phyloP scores from a whole-genome alignment of 2,797 vertebrate species.

The Sparus aurata region DNA sequence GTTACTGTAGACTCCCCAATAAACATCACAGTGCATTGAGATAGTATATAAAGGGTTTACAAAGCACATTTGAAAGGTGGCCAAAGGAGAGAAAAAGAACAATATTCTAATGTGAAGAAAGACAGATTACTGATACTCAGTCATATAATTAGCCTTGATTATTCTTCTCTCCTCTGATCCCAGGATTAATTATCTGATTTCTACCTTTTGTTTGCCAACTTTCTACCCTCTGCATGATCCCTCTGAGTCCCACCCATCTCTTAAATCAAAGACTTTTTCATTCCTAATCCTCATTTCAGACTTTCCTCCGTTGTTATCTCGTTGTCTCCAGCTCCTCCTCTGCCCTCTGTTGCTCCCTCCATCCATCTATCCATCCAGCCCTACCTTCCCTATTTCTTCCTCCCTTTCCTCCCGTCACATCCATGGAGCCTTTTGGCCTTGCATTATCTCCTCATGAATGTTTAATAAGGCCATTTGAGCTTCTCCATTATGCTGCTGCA shows the following conservation, averaged over 20 bases:
- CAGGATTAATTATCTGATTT: conserved; percentile 36
- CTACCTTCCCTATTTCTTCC: conserved; percentile 16
- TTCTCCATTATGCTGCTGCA: conserved; percentile 76
- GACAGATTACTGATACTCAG: background rate
- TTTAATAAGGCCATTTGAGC: conserved; percentile 83
- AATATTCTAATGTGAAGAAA: background rate
- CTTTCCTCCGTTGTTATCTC: conserved; percentile 36
- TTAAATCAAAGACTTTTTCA: conserved; percentile 32
- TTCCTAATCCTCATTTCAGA: conserved; percentile 36
- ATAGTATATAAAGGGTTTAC: background rate
- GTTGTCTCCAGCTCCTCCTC: conserved; percentile 26
- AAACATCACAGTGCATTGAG: background rate
- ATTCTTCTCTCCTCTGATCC: conserved; percentile 9
- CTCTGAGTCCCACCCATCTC: background rate
- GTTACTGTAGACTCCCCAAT: background rate
- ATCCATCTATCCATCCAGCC: conserved; percentile 33
- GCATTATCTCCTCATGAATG: conserved; percentile 82
- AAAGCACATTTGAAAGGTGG: background rate
- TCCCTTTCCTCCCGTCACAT: conserved; percentile 46
- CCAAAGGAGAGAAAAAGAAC: background rate
- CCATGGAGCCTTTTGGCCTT: conserved; percentile 51
- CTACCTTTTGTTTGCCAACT: conserved; percentile 27
- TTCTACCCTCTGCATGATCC: conserved; percentile 17
- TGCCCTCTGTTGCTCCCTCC: background rate
- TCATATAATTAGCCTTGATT: conserved; percentile 33